Evolutionary conservation across 2,888 invertebrate genomes (phyloP).

Genomic region (Spicauda simplicius): DNA sequence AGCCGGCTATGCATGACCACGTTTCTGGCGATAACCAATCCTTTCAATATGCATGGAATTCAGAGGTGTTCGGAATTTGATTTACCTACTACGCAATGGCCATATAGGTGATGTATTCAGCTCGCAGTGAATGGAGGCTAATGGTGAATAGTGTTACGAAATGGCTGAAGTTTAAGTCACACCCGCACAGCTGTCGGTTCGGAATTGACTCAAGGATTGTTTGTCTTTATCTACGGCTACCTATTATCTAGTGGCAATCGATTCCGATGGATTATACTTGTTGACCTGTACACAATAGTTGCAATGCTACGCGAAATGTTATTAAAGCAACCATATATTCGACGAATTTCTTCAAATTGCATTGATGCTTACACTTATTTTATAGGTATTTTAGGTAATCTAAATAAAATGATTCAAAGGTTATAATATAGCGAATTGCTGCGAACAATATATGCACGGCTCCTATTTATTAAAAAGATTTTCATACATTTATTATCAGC

Average conservation of each 20-base stretch:
- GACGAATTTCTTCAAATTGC: no score
- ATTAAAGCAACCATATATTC: neutral
- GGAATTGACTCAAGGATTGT: neutral
- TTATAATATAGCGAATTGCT: no score
- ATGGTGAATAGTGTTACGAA: neutral
- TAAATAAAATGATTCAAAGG: no score
- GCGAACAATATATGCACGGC: no score
- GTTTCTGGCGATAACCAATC: constrained; percentile 1
- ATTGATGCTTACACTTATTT: no score
- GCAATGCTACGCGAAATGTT: neutral
- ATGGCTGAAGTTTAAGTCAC: neutral
- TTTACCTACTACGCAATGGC: constrained; percentile 1
- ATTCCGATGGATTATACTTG: neutral
- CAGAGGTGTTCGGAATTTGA: constrained; percentile 11
- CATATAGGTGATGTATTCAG: neutral
- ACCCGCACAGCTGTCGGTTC: neutral
- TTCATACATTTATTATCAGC: no score
- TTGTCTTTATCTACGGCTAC: neutral
- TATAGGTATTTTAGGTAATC: no score
- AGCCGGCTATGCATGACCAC: constrained; percentile 2
- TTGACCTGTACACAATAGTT: neutral
- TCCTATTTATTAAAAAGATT: no score
- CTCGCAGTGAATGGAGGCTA: neutral
- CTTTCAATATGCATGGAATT: constrained; percentile 24
- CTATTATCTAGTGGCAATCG: neutral